phyloP scores from a whole-genome alignment of 2,797 vertebrate species.

The Phyllotis vaccarum region DNA sequence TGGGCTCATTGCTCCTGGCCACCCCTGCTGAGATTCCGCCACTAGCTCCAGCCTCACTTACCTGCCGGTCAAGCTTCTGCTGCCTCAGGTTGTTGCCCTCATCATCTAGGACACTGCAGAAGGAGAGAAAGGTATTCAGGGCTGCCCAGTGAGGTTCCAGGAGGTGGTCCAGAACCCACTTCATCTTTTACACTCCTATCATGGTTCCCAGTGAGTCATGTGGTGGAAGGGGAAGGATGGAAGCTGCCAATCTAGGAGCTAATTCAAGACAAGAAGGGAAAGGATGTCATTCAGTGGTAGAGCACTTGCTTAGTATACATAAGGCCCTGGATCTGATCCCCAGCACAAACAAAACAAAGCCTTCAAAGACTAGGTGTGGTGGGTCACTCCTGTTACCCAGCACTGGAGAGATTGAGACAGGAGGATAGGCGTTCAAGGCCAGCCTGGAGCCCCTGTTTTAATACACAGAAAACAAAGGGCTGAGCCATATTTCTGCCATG shows the following conservation, averaged over 20 bases:
- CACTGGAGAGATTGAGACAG: too few species aligned
- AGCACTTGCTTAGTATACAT: not conserved
- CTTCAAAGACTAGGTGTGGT: not conserved
- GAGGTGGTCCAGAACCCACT: not conserved
- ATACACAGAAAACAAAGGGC: not conserved
- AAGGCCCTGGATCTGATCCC: not conserved
- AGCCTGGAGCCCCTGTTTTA: not conserved
- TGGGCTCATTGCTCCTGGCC: not conserved
- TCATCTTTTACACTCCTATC: not conserved
- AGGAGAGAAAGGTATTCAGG: slow-evolving; percentile 61
- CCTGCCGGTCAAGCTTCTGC: slow-evolving; percentile 99
- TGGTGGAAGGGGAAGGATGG: not conserved
- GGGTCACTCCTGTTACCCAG: not conserved
- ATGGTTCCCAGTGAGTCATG: not conserved
- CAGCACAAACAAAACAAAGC: not conserved
- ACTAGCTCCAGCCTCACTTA: slow-evolving; percentile 82
- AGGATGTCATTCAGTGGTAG: too few species aligned
- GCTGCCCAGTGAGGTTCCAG: not conserved
- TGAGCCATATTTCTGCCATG: not conserved
- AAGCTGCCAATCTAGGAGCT: not conserved
- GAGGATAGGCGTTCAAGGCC: not conserved
- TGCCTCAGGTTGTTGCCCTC: slow-evolving; percentile 97
- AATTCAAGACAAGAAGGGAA: not conserved
- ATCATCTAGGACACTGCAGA: slow-evolving; percentile 97
- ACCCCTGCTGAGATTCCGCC: not conserved